Base-by-base conservation (phyloP, 1,140 invertebrate genomes). In the Limonius californicus region DNA sequence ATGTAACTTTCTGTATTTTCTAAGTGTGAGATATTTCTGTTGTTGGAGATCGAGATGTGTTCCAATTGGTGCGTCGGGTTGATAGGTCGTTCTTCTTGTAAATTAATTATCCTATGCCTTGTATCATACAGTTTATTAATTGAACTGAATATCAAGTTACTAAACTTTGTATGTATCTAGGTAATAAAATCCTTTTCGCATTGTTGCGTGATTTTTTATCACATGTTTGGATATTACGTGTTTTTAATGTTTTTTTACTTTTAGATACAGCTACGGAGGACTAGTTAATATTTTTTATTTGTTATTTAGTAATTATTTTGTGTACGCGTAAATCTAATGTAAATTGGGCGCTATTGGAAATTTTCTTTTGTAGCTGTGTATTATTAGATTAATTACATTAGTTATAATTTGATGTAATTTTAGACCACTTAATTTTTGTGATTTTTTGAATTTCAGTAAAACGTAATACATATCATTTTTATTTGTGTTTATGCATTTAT, bases 1-100 rank as follows among this genome's bases (percentile, higher is more conserved):
- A 61, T 53, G 54, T 61, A 64, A 65, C 39, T 55, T 56, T 56
- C 27, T 59, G 55, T 60, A 65, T 54, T 35, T 61, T 59, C 54
- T 56, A 50, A 61, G 45, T 59, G 55, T 61, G 47, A 56, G 45
- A 21, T 65, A 54, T 63, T 60, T 59, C 43, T 58, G 54, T 61
- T 47, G 54, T 50, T 60, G 39, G 50, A 43, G 42, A 62, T 56
- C n/a, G 19, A 18, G 45, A 47, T 30, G 47, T 42, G 18, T 58
- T 53, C 42, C 20, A 27, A 58, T 63, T 61, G 60, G 60, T 61
- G 60, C 61, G 56, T 57, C 47, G 55, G 61, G 55, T 23, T 62
- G 56, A 62, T 53, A 50, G 47, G 57, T 57, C 14, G 45, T 50
- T 12, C 20, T 19, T 18, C 45, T 18, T 50, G n/a, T 50, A 50